phyloP scores from a whole-genome alignment of 1,140 invertebrate species.

The Drosophila seguyi region DNA sequence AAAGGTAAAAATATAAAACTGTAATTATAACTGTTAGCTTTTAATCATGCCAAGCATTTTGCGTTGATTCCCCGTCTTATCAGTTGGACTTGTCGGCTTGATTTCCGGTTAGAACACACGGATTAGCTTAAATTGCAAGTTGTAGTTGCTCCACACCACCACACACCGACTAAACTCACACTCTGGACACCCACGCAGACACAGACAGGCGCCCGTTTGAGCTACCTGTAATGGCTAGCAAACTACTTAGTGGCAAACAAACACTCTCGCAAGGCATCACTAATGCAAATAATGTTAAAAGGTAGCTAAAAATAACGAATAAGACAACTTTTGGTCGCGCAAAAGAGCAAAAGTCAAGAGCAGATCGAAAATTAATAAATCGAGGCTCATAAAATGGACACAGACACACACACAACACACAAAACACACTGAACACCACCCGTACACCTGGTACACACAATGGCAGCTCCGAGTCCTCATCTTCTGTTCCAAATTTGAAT shows the following conservation, averaged over 20 bases:
- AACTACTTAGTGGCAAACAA: constrained; percentile 39
- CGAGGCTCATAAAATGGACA: constrained; percentile 51
- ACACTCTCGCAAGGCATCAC: constrained; percentile 26
- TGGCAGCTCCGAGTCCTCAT: constrained; percentile 61
- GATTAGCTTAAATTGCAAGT: constrained; percentile 43
- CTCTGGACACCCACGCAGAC: constrained; percentile 16
- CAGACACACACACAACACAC: constrained; percentile 11
- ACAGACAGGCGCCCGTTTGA: constrained; percentile 10
- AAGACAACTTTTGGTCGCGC: constrained; percentile 46
- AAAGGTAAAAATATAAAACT: constrained; percentile 58
- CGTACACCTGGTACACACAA: constrained; percentile 43
- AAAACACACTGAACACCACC: not conserved
- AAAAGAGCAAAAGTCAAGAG: constrained; percentile 61
- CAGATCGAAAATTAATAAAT: constrained; percentile 59
- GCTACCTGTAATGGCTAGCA: constrained; percentile 36
- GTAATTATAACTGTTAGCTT: constrained; percentile 72
- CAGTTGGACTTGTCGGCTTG: constrained; percentile 29
- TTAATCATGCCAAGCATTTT: constrained; percentile 81
- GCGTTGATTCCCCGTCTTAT: constrained; percentile 47
- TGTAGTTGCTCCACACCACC: constrained; percentile 31
- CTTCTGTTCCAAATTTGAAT: constrained; percentile 62
- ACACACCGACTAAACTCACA: constrained; percentile 16
- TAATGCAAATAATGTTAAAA: constrained; percentile 51
- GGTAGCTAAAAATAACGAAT: constrained; percentile 46
- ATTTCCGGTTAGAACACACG: constrained; percentile 27